Evolutionary conservation across 2,888 invertebrate genomes (phyloP), one percentile per base, ranked within the genome.

Genomic region (Lasioglossum leucozonium): DNA sequence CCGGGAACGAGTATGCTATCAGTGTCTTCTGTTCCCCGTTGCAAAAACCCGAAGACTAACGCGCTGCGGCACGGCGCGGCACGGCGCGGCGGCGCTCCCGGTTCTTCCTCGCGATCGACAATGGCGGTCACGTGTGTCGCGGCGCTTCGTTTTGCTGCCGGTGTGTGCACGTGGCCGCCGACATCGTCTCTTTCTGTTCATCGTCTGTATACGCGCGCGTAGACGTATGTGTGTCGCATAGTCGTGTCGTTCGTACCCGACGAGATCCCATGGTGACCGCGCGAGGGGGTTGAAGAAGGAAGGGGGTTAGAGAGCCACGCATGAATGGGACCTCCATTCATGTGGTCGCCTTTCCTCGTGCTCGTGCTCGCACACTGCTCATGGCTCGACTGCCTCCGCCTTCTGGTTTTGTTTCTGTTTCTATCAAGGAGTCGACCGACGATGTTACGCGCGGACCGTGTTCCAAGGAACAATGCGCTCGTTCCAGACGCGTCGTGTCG

Each of bases 321-420:
- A 93, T 93, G 93, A 93, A 93, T 93, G 93, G 92, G 78, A 87
- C 87, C 88, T 91, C 91, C 93, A 93, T 93, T 93, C 93, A 93
- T 88, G 89, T 89, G 83, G 76, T 72, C 84, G 81, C 47, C 77
- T 83, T 77, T 80, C 83, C 81, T 83, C 85, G 76, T 77, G 30
- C 58, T 47, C 77, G n/a, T 47, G 47, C 47, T 47, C 47, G 47
- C 77, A 16, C 80, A 72, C 55, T 72, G 80, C 37, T 73, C 30
- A 16, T 26, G 75, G 37, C 65, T 76, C 16, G 58, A 37, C 37
- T 37, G 44, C 37, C 67, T 22, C 74, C 40, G 72, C 65, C 81
- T 82, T 75, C 74, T 72, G 72, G 79, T 79, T 81, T 86, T 47
- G 47, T 47, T 47, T 47, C 47, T 84, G 81, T 86, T 82, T 86